phyloP scores from a whole-genome alignment of 2,113 vertebrate species.

The Ceyx melanurus region DNA sequence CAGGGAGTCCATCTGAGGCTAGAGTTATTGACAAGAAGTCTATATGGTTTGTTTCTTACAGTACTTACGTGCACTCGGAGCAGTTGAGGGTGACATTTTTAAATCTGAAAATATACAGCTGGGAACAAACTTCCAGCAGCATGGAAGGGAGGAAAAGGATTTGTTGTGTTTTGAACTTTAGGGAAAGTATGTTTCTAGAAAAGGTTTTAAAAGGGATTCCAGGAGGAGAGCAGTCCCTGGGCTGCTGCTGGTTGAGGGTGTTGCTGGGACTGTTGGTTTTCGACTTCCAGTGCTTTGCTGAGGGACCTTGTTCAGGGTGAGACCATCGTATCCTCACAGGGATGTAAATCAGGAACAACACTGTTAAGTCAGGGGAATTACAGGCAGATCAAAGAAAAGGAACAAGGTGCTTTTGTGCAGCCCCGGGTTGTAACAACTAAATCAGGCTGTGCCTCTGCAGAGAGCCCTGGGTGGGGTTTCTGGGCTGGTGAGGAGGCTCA shows the following conservation, averaged over 20 bases:
- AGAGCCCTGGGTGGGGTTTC: not conserved
- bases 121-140: not conserved
- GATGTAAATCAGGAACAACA: not conserved
- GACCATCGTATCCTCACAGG: rapidly evolving
- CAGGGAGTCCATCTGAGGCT: slow-evolving; percentile 41
- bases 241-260: not conserved
- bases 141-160: not conserved
- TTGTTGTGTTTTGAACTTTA: not conserved
- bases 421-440: not conserved
- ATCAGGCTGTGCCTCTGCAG: rapidly evolving
- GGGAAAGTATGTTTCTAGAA: not conserved
- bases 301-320: not conserved
- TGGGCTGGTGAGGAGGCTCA: not conserved
- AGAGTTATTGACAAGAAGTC: slow-evolving; percentile 35
- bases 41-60: not conserved
- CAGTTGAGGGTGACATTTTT: slow-evolving; percentile 46
- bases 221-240: not conserved
- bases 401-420: not conserved
- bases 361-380: not conserved
- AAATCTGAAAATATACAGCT: slow-evolving; percentile 38
- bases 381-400: not conserved
- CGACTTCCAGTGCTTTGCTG: not conserved
- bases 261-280: not conserved
- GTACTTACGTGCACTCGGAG: not conserved
- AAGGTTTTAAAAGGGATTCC: not conserved